Evolutionary conservation across 2,797 vertebrate genomes (phyloP).

Genomic region (Darevskia nairensis): DNA sequence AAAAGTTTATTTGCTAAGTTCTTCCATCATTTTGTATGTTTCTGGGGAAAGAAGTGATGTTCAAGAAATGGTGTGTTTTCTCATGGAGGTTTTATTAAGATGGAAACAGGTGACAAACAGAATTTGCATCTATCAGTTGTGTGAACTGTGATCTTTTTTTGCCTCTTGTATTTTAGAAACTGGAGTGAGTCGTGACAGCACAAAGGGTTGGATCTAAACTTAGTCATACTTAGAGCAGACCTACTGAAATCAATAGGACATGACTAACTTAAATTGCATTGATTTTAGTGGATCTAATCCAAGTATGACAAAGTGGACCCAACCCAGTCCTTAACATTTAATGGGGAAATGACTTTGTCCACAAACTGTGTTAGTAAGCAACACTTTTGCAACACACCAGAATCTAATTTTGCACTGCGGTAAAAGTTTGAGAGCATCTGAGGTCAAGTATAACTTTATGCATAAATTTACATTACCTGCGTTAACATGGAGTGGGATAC

Average conservation of each 20-base stretch:
- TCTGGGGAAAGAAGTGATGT: not conserved
- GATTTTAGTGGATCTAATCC: too few species aligned
- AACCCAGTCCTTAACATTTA: not conserved
- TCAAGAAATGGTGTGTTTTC: not conserved
- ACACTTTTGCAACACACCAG: not conserved
- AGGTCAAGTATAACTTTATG: not conserved
- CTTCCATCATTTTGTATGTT: not conserved
- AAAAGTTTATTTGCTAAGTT: not conserved
- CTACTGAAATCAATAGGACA: too few species aligned
- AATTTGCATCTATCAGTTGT: not conserved
- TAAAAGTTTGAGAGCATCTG: not conserved
- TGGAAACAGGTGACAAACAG: not conserved
- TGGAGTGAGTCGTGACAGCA: not conserved
- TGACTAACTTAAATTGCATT: too few species aligned
- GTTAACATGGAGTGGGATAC: slow-evolving; percentile 92
- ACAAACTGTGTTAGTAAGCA: not conserved
- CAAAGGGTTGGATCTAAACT: not conserved
- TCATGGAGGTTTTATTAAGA: not conserved
- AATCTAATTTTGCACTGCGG: not conserved
- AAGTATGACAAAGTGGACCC: too few species aligned
- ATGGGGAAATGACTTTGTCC: not conserved
- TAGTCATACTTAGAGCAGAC: too few species aligned
- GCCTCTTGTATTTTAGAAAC: not conserved
- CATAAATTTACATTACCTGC: slow-evolving; percentile 81
- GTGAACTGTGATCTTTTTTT: not conserved